Percentiles rank a stretch among this genome's conserved stretches.
Conservation (phyloP, 2,113 vertebrate species). For the Tenrec ecaudatus region DNA sequence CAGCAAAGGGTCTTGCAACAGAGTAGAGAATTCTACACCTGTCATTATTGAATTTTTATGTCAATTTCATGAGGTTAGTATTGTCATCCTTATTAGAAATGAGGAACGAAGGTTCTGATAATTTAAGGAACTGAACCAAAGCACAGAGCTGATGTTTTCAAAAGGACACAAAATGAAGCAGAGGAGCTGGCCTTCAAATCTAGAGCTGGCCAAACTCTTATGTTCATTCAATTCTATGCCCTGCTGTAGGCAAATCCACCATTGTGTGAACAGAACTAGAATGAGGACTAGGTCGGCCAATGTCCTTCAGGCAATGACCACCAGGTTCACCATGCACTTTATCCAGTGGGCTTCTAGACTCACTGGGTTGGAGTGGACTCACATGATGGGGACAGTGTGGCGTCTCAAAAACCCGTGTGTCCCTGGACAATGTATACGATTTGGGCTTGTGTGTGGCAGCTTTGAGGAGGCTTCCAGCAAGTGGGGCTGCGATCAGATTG, state of each 20-base stretch:
- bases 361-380: not conserved
- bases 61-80: not conserved
- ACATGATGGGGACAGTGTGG: too few relatives aligned
- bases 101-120: too few relatives aligned
- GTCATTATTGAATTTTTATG: not conserved
- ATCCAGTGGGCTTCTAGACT: not conserved
- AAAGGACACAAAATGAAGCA: not conserved
- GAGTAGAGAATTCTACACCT: not conserved
- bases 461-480: not conserved
- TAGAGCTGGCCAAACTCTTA: not conserved
- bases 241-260: not conserved
- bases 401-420: too few relatives aligned
- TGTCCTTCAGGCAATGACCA: not conserved
- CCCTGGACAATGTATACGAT: not conserved
- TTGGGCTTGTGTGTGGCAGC: not conserved
- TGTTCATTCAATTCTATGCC: not conserved
- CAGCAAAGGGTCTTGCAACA: not conserved
- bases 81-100: not conserved
- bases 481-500: not conserved
- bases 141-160: not conserved
- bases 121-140: not conserved
- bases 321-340: not conserved
- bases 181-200: not conserved
- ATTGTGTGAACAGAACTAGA: not conserved
- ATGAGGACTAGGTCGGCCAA: not conserved